Percentiles rank a stretch among this genome's conserved stretches.
Evolutionary conservation across 1,140 invertebrate genomes (phyloP).

Genomic region (Galendromus occidentalis): DNA sequence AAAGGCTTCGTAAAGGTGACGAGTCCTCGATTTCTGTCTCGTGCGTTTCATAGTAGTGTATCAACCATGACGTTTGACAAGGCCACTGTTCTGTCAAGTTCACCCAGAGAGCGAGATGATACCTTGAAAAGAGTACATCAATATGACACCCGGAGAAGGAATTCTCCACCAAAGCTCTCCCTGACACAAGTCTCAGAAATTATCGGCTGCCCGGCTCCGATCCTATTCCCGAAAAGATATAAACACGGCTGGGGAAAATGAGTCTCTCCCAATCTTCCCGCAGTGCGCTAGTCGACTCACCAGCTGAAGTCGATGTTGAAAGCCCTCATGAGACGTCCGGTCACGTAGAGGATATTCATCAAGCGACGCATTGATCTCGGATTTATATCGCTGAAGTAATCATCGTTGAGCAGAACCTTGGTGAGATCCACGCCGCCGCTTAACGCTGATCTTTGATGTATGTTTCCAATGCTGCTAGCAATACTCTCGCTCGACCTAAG

Average conservation of each 20-base stretch:
- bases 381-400: slow-evolving; percentile 94
- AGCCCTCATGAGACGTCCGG: slow-evolving; percentile 79
- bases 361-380: slow-evolving; percentile 82
- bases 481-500: slow-evolving; percentile 49
- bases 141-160: too few species aligned
- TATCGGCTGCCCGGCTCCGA: too few species aligned
- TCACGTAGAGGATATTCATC: slow-evolving; percentile 93
- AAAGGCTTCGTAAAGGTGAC: slow-evolving; percentile 62
- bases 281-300: too few species aligned
- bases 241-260: too few species aligned
- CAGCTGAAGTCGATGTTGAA: slow-evolving; percentile 98
- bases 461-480: slow-evolving; percentile 62
- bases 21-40: slow-evolving; percentile 69
- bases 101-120: slow-evolving; percentile 85
- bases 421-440: slow-evolving; percentile 23
- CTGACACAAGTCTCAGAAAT: too few species aligned
- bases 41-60: slow-evolving; percentile 70
- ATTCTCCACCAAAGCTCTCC: too few species aligned
- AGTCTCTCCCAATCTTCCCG: too few species aligned
- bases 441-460: slow-evolving; percentile 15
- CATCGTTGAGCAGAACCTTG: slow-evolving; percentile 59
- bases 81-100: slow-evolving; percentile 99
- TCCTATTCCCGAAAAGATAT: too few species aligned
- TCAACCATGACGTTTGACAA: slow-evolving; percentile 87
- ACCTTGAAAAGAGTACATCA: slow-evolving; percentile 26